Conservation (phyloP, 2,113 vertebrate genomes). For the Engraulis encrasicolus region DNA sequence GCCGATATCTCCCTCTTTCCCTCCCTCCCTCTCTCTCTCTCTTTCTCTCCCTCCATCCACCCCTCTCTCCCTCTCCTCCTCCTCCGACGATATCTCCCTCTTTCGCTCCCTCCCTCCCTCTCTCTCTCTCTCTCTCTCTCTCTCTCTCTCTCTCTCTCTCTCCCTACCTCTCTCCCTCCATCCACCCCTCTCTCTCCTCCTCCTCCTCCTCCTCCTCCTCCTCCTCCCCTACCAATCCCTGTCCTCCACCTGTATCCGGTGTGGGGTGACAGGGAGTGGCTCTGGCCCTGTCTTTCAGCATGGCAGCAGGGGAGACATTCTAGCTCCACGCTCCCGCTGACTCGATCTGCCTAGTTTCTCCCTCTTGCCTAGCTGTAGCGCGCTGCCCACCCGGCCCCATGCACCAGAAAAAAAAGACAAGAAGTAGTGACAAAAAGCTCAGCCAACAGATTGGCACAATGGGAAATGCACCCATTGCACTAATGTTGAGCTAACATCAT, state of each 20-base stretch:
- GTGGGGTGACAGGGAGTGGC: slow-evolving; percentile 35
- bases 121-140: neutral
- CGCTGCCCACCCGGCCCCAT: neutral
- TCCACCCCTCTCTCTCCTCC: slow-evolving; percentile 22
- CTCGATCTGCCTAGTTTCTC: neutral
- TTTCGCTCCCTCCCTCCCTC: neutral
- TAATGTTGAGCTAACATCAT: neutral
- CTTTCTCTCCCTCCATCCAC: neutral
- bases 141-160: neutral
- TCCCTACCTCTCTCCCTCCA: neutral
- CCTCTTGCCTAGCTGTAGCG: neutral
- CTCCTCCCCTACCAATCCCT: neutral
- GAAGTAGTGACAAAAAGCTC: neutral
- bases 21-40: neutral
- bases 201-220: slow-evolving; percentile 2
- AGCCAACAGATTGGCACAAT: neutral
- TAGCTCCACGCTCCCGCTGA: slow-evolving; percentile 10
- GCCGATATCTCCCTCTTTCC: neutral
- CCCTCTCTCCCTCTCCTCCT: neutral
- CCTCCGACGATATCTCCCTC: neutral
- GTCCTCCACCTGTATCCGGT: neutral
- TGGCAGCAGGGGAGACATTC: neutral
- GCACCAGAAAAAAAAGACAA: neutral
- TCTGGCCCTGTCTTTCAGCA: slow-evolving; percentile 20
- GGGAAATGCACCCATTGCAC: neutral